Percentiles rank a stretch among this genome's conserved stretches.
These are phyloP conservation scores for Brevimyrus niger DNA, from an alignment of 2,113 vertebrate genomes.

Conservation along the genomic window DNA sequence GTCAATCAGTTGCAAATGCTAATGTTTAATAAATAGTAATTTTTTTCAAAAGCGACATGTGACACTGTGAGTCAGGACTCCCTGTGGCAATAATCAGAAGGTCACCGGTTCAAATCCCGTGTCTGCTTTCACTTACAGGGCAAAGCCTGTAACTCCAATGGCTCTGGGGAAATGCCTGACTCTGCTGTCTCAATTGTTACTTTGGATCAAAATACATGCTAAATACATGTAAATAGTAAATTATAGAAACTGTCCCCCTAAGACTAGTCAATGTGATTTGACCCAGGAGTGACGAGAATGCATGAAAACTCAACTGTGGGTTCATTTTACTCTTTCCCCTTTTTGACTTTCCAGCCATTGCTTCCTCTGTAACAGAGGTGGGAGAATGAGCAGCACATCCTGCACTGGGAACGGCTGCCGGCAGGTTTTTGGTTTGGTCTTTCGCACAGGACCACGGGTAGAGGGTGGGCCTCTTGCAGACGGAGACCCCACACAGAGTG, in stretches of 20 bases:
- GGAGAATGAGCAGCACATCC: not conserved
- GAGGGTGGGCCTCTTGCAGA: not conserved
- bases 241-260: not conserved
- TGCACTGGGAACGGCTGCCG: not conserved
- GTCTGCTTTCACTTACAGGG: not conserved
- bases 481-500: not conserved
- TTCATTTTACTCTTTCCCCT: not conserved
- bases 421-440: not conserved
- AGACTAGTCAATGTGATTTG: not conserved
- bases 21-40: not conserved
- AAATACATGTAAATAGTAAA: not conserved
- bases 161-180: not conserved
- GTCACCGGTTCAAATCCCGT: not conserved
- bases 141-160: not conserved
- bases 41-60: not conserved
- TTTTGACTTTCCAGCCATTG: not conserved
- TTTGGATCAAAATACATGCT: not conserved
- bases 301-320: not conserved
- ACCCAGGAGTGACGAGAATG: not conserved
- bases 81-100: not conserved
- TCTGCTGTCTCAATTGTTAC: not conserved
- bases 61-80: not conserved
- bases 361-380: not conserved
- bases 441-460: not conserved
- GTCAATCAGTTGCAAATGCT: not conserved